Evolutionary conservation across 2,113 vertebrate species (phyloP), one percentile per base, ranked within the genome.

Genomic region (Picathartes gymnocephalus): DNA sequence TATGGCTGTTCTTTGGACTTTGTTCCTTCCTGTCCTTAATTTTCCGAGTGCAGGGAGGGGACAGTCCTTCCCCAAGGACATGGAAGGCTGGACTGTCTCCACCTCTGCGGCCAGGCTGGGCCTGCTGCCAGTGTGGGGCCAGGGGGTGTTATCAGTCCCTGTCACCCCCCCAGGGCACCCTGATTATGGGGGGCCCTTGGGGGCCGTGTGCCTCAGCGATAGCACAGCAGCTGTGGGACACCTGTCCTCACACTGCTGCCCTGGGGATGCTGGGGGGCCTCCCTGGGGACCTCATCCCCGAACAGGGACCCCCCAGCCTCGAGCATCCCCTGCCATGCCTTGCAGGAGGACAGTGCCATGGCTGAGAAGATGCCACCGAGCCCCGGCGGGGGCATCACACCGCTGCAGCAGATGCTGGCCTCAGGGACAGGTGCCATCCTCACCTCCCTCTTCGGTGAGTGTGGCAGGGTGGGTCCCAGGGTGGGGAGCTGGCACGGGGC

Each of bases 361-460:
- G 98, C 96, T 13, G 98, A 98, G 81, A 97, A 97, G 96, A 33
- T 54, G 1, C 47, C 73, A 13, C 79, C 86, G 13, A 54, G 83
- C 58, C 70, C 97, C 3, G 48, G 92, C 2, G 94, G 95, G 91
- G 98, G 97, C 81, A 99, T 99, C 78, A 99, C 99, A 30, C 99
- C 98, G 1, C 87, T 99, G 96, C 99, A 99, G 94, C 99, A 99
- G 96, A 99, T 99, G 98, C 92, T 99, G 98, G 99, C 99, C 31
- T 99, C 99, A 2, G 98, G 99, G 53, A 98, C 98, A 1, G 99
- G 99, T 11, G 99, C 99, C 50, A 98, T 99, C 80, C 98, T 99
- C 96, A 99, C 99, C 64, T 99, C 99, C 16, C 92, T 99, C 22
- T 99, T 99, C 6, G 99, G 99, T 99, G 97, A 99, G 99, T 7